Evolutionary conservation across 1,140 invertebrate genomes (phyloP).

Genomic region (Mesaphorura yosii): DNA sequence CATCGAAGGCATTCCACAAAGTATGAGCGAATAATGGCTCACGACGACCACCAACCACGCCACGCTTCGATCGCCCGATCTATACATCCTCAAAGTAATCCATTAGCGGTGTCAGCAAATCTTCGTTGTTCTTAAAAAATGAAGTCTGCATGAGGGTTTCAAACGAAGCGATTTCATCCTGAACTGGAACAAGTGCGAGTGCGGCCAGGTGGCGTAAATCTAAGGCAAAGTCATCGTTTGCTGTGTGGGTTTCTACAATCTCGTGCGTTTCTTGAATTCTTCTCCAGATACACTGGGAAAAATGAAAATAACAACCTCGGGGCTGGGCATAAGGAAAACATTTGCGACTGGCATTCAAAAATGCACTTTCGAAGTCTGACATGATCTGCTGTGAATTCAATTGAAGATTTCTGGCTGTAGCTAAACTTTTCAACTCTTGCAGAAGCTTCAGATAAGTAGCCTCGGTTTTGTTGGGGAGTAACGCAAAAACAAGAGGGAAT

Average conservation of each 20-base stretch:
- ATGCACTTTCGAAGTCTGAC: slow-evolving; percentile 9
- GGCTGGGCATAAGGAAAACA: neutral
- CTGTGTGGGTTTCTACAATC: neutral
- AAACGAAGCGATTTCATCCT: slow-evolving; percentile 5
- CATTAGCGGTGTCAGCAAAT: slow-evolving; percentile 1
- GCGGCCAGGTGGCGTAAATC: neutral
- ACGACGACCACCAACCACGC: neutral
- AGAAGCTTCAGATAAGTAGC: too few relatives aligned
- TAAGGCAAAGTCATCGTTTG: slow-evolving; percentile 6
- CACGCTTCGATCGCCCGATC: slow-evolving; percentile 5
- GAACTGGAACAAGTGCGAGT: slow-evolving; percentile 7
- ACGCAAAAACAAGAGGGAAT: too few relatives aligned
- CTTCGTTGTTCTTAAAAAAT: slow-evolving; percentile 2
- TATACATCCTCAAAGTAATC: slow-evolving; percentile 13
- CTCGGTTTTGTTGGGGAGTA: too few relatives aligned
- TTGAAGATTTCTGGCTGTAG: too few relatives aligned
- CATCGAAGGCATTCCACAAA: slow-evolving; percentile 9
- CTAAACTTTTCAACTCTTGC: too few relatives aligned
- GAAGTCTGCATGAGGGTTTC: slow-evolving; percentile 7
- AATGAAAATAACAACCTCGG: slow-evolving; percentile 10
- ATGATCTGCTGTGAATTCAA: neutral
- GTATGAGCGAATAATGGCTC: neutral
- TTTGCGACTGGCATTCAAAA: neutral
- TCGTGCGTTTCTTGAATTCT: neutral
- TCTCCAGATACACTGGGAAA: slow-evolving; percentile 1